Percentiles rank a stretch among this genome's conserved stretches.
phyloP scores from a whole-genome alignment of 2,113 vertebrate genomes.

The Atlantisia rogersi region DNA sequence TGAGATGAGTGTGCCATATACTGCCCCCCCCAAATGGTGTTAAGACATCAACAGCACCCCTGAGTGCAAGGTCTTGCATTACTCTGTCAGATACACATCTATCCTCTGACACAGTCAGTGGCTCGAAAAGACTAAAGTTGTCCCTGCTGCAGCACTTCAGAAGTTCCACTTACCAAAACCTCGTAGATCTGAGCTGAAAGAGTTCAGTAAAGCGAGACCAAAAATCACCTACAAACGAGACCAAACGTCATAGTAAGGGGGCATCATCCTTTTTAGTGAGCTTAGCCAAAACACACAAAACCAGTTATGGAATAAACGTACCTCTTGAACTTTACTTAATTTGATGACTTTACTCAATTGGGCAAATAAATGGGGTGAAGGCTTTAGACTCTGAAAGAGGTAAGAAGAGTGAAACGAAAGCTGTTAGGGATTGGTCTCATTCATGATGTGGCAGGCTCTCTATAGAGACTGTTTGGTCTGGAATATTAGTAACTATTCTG shows the following conservation, averaged over 20 bases:
- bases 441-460: neutral
- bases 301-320: constrained; percentile 64
- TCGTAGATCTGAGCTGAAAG: constrained; percentile 92
- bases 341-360: constrained; percentile 99
- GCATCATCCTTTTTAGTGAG: neutral
- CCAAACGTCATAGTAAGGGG: neutral
- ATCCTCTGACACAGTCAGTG: neutral
- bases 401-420: constrained; percentile 20
- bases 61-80: neutral
- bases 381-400: constrained; percentile 95
- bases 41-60: neutral
- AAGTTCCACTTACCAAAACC: constrained; percentile 89
- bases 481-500: neutral
- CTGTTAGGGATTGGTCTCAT: neutral
- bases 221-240: constrained; percentile 90
- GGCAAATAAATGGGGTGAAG: constrained; percentile 95
- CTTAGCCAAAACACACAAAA: neutral
- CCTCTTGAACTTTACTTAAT: constrained; percentile 99
- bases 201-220: constrained; percentile 96
- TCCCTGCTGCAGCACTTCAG: neutral
- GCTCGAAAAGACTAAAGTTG: neutral
- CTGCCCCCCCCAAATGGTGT: neutral
- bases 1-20: neutral
- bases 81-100: neutral
- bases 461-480: neutral